Evolutionary conservation across 1,140 invertebrate species (phyloP).

Genomic region (Trachelipus rathkii): DNA sequence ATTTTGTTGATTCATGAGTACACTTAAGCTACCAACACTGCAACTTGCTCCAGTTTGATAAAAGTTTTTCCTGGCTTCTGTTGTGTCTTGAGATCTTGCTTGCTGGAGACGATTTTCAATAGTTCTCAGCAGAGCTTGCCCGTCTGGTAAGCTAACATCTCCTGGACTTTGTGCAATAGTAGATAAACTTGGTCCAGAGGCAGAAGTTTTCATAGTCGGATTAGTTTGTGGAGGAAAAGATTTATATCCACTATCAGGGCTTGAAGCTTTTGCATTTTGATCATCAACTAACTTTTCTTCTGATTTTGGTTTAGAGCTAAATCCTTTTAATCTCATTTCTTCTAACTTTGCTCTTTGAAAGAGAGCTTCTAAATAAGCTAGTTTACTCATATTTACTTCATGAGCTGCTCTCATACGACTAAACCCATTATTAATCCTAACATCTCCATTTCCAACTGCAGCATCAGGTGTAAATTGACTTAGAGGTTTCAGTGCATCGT

Average conservation of each 20-base stretch:
- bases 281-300: background rate
- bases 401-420: constrained; percentile 41
- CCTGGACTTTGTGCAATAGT: constrained; percentile 26
- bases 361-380: constrained; percentile 41
- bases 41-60: constrained; percentile 41
- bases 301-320: constrained; percentile 5
- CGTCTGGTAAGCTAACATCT: constrained; percentile 34
- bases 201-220: constrained; percentile 35
- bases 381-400: constrained; percentile 42
- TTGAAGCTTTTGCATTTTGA: constrained; percentile 16
- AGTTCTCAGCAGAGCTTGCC: constrained; percentile 40
- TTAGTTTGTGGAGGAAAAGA: constrained; percentile 30
- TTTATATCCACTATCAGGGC: constrained; percentile 43
- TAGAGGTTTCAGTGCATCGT: constrained; percentile 35
- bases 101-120: constrained; percentile 42
- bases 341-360: constrained; percentile 40
- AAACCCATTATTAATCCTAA: constrained; percentile 29
- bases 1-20: constrained; percentile 24
- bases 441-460: constrained; percentile 24
- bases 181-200: constrained; percentile 29
- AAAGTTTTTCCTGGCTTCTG: constrained; percentile 28
- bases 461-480: constrained; percentile 38
- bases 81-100: constrained; percentile 34
- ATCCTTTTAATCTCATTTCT: constrained; percentile 23
- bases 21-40: constrained; percentile 38